Base-by-base conservation (phyloP, 2,888 invertebrate species). In the Gastracanthus pulcherrimus region DNA sequence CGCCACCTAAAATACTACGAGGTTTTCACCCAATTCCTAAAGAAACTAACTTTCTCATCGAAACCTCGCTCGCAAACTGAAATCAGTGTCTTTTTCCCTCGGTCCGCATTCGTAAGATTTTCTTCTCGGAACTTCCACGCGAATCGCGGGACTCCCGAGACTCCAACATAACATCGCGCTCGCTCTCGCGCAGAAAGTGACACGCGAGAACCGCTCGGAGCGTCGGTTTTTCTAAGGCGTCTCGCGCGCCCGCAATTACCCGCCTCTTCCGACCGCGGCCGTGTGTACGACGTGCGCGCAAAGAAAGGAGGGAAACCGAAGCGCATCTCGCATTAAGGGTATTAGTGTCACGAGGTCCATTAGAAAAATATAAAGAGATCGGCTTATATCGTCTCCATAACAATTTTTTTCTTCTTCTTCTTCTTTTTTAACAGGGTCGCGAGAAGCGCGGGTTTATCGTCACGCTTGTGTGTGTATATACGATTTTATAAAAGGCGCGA, bases 331-430 rank as follows among this genome's bases (percentile, higher is more conserved):
- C 58, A 55, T 72, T 76, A 67, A 58, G 60, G 69, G 72, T 81
- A 81, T 81, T 81, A 81, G 81, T 81, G 81, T 77, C 81, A 81
- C 81, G 76, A 71, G 76, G 71, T 62, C 51, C 80, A 75, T 71
- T 71, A 66, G 71, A 79, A 72, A 70, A 80, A 74, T 67, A 74
- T 74, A 29, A 72, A 66, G 79, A 66, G 72, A 79, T 79, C 64
- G 55, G 55, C 78, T 72, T 72, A 71, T 77, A 64, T 48, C 11
- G 41, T 7, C 64, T 66, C 71, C 19, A 31, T 38, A 51, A 70
- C 48, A 48, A 48, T 58, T 69, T 64, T 71, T 45, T n/a, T 45
- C 45, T 45, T 45, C n/a, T n/a, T n/a, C n/a, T n/a, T n/a, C n/a
- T n/a, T n/a, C n/a, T n/a, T n/a, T n/a, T 51, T 23, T 51, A 26